A percentile compares a stretch with the other conserved stretches of the same genome.
Evolutionary conservation across 2,113 vertebrate genomes (phyloP).

Genomic region (Sprattus sprattus): DNA sequence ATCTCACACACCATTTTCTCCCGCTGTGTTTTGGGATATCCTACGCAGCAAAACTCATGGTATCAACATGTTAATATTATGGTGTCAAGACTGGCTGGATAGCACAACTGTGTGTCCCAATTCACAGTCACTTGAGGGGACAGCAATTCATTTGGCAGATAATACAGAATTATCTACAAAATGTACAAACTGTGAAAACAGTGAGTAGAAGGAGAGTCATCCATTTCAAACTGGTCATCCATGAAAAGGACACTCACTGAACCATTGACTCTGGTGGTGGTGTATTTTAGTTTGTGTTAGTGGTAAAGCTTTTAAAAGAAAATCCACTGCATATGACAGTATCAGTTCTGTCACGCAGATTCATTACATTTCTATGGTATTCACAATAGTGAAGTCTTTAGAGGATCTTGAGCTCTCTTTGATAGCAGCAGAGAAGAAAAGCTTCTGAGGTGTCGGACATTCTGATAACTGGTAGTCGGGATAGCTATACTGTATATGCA

Average conservation of each 20-base stretch:
- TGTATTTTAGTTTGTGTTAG: not conserved
- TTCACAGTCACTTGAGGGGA: not conserved
- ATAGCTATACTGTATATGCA: not conserved
- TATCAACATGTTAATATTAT: not conserved
- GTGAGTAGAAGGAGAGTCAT: not conserved
- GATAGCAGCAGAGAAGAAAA: not conserved
- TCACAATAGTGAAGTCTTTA: not conserved
- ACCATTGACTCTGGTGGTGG: not conserved
- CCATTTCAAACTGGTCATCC: not conserved
- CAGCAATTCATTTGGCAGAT: not conserved
- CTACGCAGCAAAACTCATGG: not conserved
- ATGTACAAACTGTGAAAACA: not conserved
- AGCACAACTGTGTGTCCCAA: not conserved
- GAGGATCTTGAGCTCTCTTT: not conserved
- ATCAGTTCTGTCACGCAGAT: not conserved
- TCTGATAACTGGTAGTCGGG: not conserved
- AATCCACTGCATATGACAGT: not conserved
- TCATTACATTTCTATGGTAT: not conserved
- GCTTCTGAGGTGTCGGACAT: not conserved
- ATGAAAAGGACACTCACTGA: not conserved
- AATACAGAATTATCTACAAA: no score
- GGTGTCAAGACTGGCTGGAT: not conserved
- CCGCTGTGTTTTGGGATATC: not conserved
- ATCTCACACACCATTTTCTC: not conserved
- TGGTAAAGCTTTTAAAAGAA: not conserved